A percentile compares a stretch with the other conserved stretches of the same genome.
Evolutionary conservation across 2,113 vertebrate genomes (phyloP).

Genomic region (Micronycteris hirsuta): DNA sequence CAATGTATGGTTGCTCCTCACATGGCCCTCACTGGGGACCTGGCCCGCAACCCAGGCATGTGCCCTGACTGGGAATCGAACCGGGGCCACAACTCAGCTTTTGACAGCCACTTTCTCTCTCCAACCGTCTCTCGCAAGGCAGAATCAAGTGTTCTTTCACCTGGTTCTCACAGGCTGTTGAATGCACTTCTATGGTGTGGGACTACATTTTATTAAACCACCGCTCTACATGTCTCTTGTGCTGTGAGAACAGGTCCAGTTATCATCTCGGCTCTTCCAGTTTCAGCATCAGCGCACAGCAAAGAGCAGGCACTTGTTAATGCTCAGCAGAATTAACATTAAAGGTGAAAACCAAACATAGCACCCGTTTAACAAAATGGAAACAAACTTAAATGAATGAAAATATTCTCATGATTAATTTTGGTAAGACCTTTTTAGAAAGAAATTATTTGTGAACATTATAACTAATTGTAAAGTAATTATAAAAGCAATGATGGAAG

Average conservation of each 20-base stretch:
- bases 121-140: background rate
- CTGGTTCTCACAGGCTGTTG: background rate
- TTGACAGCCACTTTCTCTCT: background rate
- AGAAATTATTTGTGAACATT: constrained; percentile 14
- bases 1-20: too few relatives aligned
- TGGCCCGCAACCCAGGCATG: too few relatives aligned
- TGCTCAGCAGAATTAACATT: background rate
- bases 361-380: background rate
- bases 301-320: background rate
- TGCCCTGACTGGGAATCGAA: too few relatives aligned
- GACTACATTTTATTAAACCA: background rate
- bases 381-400: background rate
- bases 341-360: background rate
- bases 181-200: too few relatives aligned
- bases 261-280: background rate
- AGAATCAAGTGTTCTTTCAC: background rate
- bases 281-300: background rate
- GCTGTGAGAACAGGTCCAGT: background rate
- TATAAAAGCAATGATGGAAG: background rate
- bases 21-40: too few relatives aligned
- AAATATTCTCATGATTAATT: constrained; percentile 17
- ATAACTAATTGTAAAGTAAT: constrained; percentile 22
- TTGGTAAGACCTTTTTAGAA: background rate
- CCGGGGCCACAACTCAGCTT: background rate
- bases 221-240: background rate